phyloP scores from a whole-genome alignment of 1,140 invertebrate genomes.

The Pollicipes pollicipes region DNA sequence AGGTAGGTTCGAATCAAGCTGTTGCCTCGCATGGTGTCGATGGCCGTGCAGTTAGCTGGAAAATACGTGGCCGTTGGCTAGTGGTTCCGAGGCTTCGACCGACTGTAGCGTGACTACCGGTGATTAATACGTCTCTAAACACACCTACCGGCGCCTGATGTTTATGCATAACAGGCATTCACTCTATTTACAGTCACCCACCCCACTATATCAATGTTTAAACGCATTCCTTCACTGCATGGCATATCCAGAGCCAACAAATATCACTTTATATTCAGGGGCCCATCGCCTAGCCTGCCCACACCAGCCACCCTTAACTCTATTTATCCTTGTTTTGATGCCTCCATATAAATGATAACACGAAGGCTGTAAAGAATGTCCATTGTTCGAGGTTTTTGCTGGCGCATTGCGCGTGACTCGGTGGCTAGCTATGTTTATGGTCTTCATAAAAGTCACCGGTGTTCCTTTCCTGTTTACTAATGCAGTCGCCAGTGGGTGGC shows the following conservation, averaged over 20 bases:
- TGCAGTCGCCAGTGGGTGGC: background rate
- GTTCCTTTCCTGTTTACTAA: background rate
- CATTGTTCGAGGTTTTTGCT: background rate
- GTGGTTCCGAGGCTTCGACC: no score
- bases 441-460: background rate
- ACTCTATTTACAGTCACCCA: background rate
- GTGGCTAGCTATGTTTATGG: background rate
- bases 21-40: no score
- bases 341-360: slow-evolving; percentile 2
- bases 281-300: background rate
- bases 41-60: no score
- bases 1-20: no score
- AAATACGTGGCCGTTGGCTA: no score
- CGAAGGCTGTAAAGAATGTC: background rate
- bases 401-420: background rate
- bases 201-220: background rate
- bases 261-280: background rate
- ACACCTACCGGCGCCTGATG: background rate
- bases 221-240: background rate
- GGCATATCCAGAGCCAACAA: background rate
- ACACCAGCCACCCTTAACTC: background rate
- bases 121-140: background rate
- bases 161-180: background rate
- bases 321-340: slow-evolving; percentile 1
- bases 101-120: background rate